Conservation (phyloP, 2,113 vertebrate species). For the Datnioides undecimradiatus region DNA sequence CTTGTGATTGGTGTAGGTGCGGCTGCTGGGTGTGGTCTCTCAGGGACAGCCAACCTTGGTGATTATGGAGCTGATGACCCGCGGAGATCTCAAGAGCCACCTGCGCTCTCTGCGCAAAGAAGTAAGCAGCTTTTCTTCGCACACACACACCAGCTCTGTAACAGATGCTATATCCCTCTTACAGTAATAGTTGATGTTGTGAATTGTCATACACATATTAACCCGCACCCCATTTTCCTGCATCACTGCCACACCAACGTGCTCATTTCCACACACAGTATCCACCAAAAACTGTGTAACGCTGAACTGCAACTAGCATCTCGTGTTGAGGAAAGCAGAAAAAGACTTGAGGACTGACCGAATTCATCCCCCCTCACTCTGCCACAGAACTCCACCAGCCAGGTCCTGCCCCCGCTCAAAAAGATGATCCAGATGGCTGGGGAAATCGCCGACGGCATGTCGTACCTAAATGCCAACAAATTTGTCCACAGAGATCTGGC, state of each 20-base stretch:
- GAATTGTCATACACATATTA: not conserved
- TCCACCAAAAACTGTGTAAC: not conserved
- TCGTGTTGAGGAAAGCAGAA: not conserved
- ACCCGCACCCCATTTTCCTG: not conserved
- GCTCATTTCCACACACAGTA: slow-evolving; percentile 1
- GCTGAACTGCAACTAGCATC: not conserved
- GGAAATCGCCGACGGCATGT: slow-evolving; percentile 98
- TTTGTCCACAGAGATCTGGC: slow-evolving; percentile 98
- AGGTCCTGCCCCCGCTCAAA: slow-evolving; percentile 92
- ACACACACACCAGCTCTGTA: not conserved
- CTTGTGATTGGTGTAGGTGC: slow-evolving; percentile 86
- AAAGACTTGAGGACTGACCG: not conserved
- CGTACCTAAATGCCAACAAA: slow-evolving; percentile 99
- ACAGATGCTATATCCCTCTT: not conserved
- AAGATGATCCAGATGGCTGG: slow-evolving; percentile 99
- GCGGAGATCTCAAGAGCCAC: slow-evolving; percentile 97
- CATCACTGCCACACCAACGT: not conserved
- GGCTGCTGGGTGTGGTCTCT: slow-evolving; percentile 96
- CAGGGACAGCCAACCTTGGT: slow-evolving; percentile 98
- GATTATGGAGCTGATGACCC: slow-evolving; percentile 99
- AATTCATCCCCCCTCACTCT: slow-evolving; percentile 25
- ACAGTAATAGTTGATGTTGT: not conserved
- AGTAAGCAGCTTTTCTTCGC: slow-evolving; percentile 79
- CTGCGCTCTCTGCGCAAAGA: slow-evolving; percentile 93
- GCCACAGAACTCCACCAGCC: slow-evolving; percentile 87